phyloP scores from a whole-genome alignment of 1,140 invertebrate genomes.

The Phthorimaea operculella region DNA sequence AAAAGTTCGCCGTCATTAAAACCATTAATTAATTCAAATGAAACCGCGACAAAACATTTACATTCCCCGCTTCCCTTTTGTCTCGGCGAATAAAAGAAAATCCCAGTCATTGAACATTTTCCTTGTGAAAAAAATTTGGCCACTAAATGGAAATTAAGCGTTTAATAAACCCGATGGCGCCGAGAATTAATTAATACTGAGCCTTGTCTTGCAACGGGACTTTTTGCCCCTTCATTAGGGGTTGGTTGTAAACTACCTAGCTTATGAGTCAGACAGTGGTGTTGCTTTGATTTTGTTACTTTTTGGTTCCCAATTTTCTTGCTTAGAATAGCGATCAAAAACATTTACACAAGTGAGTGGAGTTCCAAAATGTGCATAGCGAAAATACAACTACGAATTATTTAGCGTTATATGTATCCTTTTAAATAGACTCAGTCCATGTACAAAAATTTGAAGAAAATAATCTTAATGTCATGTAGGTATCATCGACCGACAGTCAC shows the following conservation, averaged over 20 bases:
- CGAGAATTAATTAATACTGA: conserved; percentile 61
- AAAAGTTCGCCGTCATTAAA: conserved; percentile 61
- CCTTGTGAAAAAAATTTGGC: conserved; percentile 31
- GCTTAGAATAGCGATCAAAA: too few relatives aligned
- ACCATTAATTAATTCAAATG: conserved; percentile 66
- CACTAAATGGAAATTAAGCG: conserved; percentile 56
- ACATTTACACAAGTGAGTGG: too few relatives aligned
- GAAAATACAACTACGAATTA: too few relatives aligned
- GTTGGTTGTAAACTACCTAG: neutral
- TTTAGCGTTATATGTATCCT: too few relatives aligned
- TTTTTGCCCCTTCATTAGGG: conserved; percentile 37
- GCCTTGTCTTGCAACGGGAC: conserved; percentile 53
- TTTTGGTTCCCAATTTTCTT: too few relatives aligned
- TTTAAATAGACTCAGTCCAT: too few relatives aligned
- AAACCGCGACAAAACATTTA: conserved; percentile 62
- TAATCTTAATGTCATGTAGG: too few relatives aligned
- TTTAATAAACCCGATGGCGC: conserved; percentile 52
- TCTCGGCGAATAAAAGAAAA: conserved; percentile 42
- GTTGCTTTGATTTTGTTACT: too few relatives aligned
- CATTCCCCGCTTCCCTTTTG: conserved; percentile 38
- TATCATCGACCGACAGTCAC: too few relatives aligned
- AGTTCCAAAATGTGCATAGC: too few relatives aligned
- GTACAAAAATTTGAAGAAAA: too few relatives aligned
- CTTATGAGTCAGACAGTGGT: too few relatives aligned
- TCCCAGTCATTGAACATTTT: conserved; percentile 36